Conservation (phyloP, 1,140 invertebrate species). For the Forficula auricularia region DNA sequence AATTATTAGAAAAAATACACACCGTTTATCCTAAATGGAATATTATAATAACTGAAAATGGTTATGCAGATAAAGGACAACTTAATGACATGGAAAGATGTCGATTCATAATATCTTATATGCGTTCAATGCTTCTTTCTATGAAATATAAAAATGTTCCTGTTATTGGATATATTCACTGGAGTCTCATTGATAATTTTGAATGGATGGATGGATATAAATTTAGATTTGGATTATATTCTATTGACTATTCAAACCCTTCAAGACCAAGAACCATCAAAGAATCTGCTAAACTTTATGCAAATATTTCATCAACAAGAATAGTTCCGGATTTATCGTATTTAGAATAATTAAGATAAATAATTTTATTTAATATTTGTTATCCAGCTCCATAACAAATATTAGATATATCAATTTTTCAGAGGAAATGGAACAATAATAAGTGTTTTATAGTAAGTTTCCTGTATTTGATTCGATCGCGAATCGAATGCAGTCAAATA, state of each 20-base stretch:
- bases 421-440: too few species aligned
- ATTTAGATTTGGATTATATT: constrained; percentile 51
- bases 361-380: too few species aligned
- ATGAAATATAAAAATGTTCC: background rate
- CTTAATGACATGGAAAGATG: background rate
- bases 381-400: too few species aligned
- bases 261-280: constrained; percentile 46
- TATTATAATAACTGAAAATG: constrained; percentile 2
- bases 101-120: background rate
- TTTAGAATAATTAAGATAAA: too few species aligned
- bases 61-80: background rate
- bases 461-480: too few species aligned
- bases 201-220: constrained; percentile 23
- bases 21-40: constrained; percentile 21
- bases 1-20: constrained; percentile 26
- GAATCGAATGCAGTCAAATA: too few species aligned
- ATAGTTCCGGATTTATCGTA: too few species aligned
- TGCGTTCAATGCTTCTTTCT: background rate
- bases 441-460: too few species aligned
- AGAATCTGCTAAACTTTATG: constrained; percentile 31
- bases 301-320: too few species aligned
- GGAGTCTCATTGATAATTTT: constrained; percentile 17
- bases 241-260: constrained; percentile 51
- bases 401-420: too few species aligned
- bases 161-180: constrained; percentile 4